A percentile compares a stretch with the other conserved stretches of the same genome.
Evolutionary conservation across 2,888 invertebrate species (phyloP).

Genomic region (Aphodius sticticus): DNA sequence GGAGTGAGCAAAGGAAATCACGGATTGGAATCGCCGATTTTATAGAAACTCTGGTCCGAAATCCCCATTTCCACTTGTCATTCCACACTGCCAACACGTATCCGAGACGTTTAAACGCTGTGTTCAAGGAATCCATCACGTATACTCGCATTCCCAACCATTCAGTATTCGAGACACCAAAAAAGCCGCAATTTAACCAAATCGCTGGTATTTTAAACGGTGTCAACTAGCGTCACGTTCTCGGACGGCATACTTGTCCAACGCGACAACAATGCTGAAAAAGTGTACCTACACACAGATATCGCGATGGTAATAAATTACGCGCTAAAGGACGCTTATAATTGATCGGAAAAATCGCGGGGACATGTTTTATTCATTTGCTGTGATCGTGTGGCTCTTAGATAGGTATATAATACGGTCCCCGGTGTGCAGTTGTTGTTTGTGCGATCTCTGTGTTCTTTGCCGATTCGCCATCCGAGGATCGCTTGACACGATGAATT

Average conservation of each 20-base stretch:
- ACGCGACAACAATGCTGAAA: not conserved
- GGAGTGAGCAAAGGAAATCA: too few species aligned
- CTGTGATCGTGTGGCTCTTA: slow-evolving; percentile 5
- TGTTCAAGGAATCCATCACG: not conserved
- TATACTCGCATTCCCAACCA: not conserved
- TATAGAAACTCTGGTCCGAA: too few species aligned
- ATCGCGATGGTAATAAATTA: slow-evolving; percentile 20
- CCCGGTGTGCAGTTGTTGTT: not conserved
- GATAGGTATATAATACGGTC: not conserved
- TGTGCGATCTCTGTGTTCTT: not conserved
- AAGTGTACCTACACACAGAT: not conserved
- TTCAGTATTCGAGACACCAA: not conserved
- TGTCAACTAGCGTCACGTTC: not conserved
- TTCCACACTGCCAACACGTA: not conserved
- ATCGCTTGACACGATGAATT: not conserved
- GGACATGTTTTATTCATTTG: slow-evolving; percentile 24
- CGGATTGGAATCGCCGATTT: too few species aligned
- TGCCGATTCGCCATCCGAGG: not conserved
- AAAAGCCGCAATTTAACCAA: not conserved
- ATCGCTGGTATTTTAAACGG: slow-evolving; percentile 4
- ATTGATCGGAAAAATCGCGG: slow-evolving; percentile 22
- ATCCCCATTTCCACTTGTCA: not conserved
- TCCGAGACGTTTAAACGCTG: not conserved
- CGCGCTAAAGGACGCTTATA: slow-evolving; percentile 22
- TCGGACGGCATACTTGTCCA: not conserved